phyloP scores from a whole-genome alignment of 2,797 vertebrate species.

The Rousettus madagascariensis region DNA sequence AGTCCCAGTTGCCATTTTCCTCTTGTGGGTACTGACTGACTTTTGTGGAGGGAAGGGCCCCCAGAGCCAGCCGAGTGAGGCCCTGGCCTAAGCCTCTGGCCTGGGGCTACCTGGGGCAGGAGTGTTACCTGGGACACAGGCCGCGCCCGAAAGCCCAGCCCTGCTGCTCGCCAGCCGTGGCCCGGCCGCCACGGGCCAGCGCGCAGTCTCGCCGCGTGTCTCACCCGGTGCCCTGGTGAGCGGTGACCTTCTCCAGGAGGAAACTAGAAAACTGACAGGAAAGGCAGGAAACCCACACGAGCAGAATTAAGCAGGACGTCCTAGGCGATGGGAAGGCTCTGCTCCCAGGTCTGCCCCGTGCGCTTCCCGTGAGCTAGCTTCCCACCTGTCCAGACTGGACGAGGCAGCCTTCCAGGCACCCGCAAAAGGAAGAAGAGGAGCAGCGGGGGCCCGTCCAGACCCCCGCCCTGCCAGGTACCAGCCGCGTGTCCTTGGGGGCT shows the following conservation, averaged over 20 bases:
- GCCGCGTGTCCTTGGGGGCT: not conserved
- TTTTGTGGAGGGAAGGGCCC: not conserved
- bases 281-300: not conserved
- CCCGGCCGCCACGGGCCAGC: not conserved
- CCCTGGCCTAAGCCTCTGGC: not conserved
- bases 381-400: not conserved
- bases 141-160: not conserved
- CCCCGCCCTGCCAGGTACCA: not conserved
- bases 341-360: not conserved
- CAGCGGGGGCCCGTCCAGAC: not conserved
- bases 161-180: not conserved
- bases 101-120: not conserved
- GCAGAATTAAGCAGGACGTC: not conserved
- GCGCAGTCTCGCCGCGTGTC: no score
- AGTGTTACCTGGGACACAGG: not conserved
- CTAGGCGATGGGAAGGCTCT: not conserved
- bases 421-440: no score
- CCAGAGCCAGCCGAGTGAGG: not conserved
- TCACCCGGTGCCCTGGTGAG: not conserved
- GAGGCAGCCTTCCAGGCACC: rapidly evolving
- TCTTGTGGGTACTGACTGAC: not conserved
- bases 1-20: rapidly evolving
- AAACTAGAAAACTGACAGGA: not conserved
- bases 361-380: not conserved
- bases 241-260: not conserved